A percentile compares a stretch with the other conserved stretches of the same genome.
These are phyloP conservation scores for Thalassarche chlororhynchos DNA, from an alignment of 2,113 vertebrate genomes.

Conservation along the genomic window DNA sequence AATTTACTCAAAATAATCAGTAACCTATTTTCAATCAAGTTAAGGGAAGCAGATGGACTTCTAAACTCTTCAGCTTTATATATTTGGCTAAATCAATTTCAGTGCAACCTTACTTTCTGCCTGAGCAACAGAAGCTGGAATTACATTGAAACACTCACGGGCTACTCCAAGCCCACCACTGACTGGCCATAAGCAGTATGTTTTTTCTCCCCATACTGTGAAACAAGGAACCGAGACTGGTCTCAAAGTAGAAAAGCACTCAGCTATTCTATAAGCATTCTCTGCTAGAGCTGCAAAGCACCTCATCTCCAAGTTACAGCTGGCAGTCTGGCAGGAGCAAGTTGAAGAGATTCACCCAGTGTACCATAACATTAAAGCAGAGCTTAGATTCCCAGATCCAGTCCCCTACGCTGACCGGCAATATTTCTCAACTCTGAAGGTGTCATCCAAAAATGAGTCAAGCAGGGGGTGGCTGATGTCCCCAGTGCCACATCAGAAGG, in stretches of 20 bases:
- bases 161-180: not conserved
- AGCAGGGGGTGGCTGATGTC: constrained; percentile 46
- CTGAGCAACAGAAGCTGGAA: not conserved
- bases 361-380: not conserved
- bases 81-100: not conserved
- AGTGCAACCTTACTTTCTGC: not conserved
- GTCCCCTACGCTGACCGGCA: not conserved
- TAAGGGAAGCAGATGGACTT: not conserved
- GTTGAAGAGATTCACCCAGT: not conserved
- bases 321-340: not conserved
- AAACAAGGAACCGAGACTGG: not conserved
- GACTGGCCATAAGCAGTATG: not conserved
- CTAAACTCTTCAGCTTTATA: not conserved
- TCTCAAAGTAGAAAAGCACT: not conserved
- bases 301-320: not conserved
- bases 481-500: constrained; percentile 44
- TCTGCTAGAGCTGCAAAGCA: not conserved
- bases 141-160: not conserved
- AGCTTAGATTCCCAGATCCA: not conserved
- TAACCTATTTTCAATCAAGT: not conserved
- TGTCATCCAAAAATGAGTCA: constrained; percentile 60
- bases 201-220: not conserved
- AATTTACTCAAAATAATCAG: not conserved
- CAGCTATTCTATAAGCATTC: not conserved
- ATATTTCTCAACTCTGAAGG: constrained; percentile 44